Percentiles rank a stretch among this genome's conserved stretches.
These are phyloP conservation scores for Osmerus mordax DNA, from an alignment of 2,113 vertebrate genomes.

Conservation along the genomic window DNA sequence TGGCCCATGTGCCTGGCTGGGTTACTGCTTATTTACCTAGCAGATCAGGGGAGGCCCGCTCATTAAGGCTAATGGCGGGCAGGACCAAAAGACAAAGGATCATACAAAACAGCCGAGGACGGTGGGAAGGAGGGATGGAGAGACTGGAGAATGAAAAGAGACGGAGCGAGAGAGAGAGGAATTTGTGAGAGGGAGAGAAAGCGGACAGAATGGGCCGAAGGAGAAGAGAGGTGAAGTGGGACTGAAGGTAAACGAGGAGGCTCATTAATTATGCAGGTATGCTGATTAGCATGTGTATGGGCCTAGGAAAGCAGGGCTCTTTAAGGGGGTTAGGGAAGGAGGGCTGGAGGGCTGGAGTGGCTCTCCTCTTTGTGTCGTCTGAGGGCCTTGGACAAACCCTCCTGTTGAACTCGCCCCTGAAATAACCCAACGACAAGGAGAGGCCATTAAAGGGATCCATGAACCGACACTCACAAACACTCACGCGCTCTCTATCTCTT, in stretches of 20 bases:
- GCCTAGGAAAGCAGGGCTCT: slow-evolving; percentile 23
- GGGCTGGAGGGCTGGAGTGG: slow-evolving; percentile 48
- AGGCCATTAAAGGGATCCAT: slow-evolving; percentile 15
- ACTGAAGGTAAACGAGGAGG: slow-evolving; percentile 32
- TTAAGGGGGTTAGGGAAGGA: slow-evolving; percentile 5
- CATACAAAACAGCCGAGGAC: background rate
- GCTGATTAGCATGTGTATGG: slow-evolving; percentile 55
- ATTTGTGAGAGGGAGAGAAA: slow-evolving; percentile 11
- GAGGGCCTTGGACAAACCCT: slow-evolving; percentile 40
- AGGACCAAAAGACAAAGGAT: background rate
- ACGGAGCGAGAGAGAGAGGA: slow-evolving; percentile 13
- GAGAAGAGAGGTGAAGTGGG: slow-evolving; percentile 16
- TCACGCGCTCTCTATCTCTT: slow-evolving; percentile 18
- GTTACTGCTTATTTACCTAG: slow-evolving; percentile 44
- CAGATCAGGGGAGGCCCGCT: slow-evolving; percentile 35
- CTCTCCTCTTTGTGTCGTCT: slow-evolving; percentile 43
- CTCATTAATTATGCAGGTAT: slow-evolving; percentile 41
- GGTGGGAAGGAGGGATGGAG: too few species aligned
- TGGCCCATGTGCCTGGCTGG: background rate
- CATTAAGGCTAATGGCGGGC: slow-evolving; percentile 27
- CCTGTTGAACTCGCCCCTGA: slow-evolving; percentile 37
- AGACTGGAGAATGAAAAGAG: background rate
- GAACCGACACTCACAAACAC: slow-evolving; percentile 44
- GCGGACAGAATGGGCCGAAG: background rate
- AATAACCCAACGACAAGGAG: slow-evolving; percentile 25